Percentiles rank a stretch among this genome's conserved stretches.
These are phyloP conservation scores for Vulpes lagopus DNA, from an alignment of 2,113 vertebrate genomes.

Conservation along the genomic window DNA sequence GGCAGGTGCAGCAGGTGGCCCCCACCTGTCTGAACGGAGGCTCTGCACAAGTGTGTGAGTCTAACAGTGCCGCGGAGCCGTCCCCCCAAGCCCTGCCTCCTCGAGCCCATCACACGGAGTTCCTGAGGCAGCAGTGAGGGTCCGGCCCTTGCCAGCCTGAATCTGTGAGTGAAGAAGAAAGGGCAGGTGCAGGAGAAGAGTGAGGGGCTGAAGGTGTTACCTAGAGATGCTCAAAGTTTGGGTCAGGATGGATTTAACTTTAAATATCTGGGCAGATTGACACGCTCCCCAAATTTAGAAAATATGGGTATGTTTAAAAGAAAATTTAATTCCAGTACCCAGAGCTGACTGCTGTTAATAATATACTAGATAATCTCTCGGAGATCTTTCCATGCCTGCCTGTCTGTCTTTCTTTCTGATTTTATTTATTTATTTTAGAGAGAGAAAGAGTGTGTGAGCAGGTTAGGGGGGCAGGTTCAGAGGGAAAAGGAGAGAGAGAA, in stretches of 20 bases:
- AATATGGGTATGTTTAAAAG: not conserved
- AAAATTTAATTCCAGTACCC: not conserved
- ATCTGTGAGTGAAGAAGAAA: not conserved
- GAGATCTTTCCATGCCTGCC: not conserved
- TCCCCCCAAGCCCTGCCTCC: rapidly evolving
- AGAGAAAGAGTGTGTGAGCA: not conserved
- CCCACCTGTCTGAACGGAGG: not conserved
- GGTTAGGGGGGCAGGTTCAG: too few relatives aligned
- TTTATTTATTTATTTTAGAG: not conserved
- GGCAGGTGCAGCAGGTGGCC: not conserved
- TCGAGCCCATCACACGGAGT: not conserved
- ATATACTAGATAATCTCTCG: not conserved
- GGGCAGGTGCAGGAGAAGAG: not conserved
- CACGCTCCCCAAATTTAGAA: not conserved
- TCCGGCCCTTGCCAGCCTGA: not conserved
- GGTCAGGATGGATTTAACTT: not conserved
- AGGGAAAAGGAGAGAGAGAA: not conserved
- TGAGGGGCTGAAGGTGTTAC: not conserved
- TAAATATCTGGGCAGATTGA: not conserved
- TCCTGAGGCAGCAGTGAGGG: not conserved
- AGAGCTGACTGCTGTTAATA: not conserved
- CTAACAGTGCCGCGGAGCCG: not conserved
- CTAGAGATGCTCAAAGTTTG: not conserved
- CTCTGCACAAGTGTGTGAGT: not conserved
- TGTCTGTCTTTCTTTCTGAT: not conserved